A percentile compares a stretch with the other conserved stretches of the same genome.
phyloP scores from a whole-genome alignment of 2,888 invertebrate genomes.

The Trissoscelio sp. region DNA sequence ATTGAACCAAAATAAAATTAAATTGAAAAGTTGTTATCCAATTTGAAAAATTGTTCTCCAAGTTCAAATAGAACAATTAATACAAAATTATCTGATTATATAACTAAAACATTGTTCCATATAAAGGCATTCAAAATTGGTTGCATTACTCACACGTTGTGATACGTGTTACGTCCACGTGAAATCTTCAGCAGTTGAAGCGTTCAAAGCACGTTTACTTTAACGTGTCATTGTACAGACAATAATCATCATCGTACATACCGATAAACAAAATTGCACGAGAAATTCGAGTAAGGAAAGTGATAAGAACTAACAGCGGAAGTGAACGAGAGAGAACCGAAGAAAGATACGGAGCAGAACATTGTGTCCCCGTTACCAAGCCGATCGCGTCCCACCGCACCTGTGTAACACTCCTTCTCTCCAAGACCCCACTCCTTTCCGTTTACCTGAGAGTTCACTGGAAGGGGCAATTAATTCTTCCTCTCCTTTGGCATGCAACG shows the following conservation, averaged over 20 bases:
- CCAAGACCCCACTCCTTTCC: constrained; percentile 60
- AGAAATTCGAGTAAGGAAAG: constrained; percentile 33
- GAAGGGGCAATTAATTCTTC: constrained; percentile 57
- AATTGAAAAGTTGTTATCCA: not conserved
- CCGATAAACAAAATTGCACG: constrained; percentile 17
- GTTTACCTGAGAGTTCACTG: constrained; percentile 49
- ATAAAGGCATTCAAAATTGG: constrained; percentile 22
- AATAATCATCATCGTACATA: constrained; percentile 12
- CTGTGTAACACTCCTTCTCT: constrained; percentile 60
- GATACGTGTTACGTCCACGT: constrained; percentile 43
- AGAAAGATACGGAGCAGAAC: constrained; percentile 51
- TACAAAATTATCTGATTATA: too few relatives aligned
- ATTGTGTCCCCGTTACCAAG: constrained; percentile 68
- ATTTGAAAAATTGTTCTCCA: too few relatives aligned
- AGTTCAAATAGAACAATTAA: too few relatives aligned
- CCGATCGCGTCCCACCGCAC: constrained; percentile 67
- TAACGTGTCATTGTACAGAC: constrained; percentile 35
- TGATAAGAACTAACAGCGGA: constrained; percentile 39
- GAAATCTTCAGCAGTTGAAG: constrained; percentile 26
- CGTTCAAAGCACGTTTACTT: constrained; percentile 17
- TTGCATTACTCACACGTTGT: constrained; percentile 44
- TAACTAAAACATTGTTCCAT: constrained; percentile 17
- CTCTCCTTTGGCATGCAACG: constrained; percentile 42
- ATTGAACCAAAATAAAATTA: too few relatives aligned
- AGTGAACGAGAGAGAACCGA: constrained; percentile 45